Conservation (phyloP, 2,113 vertebrate species). For the Gymnocephalus cernua region DNA sequence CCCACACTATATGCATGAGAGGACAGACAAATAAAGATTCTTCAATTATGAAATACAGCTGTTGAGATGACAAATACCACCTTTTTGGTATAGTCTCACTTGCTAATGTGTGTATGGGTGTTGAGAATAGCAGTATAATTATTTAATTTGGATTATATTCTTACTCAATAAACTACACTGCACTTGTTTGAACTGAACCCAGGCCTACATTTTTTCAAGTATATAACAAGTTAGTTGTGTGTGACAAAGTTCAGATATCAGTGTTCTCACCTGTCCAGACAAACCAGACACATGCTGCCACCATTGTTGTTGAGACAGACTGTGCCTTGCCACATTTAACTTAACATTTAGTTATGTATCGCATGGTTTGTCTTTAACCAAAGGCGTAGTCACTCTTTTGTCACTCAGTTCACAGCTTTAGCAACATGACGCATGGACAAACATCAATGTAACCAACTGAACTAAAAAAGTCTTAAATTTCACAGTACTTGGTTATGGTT, state of each 20-base stretch:
- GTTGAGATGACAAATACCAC: too few species aligned
- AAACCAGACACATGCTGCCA: too few species aligned
- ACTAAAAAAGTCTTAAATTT: neutral
- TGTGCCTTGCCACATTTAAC: too few species aligned
- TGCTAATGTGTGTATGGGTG: neutral
- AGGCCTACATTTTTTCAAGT: neutral
- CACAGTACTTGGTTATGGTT: neutral
- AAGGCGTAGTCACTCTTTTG: too few species aligned
- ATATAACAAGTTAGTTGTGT: too few species aligned
- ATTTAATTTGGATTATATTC: neutral
- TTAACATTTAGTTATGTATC: too few species aligned
- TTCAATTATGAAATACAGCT: neutral
- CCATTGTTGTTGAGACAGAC: too few species aligned
- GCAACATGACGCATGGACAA: neutral
- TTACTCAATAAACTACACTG: neutral
- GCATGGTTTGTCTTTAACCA: too few species aligned
- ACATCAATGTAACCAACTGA: neutral
- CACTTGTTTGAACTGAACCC: neutral
- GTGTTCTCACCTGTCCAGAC: too few species aligned
- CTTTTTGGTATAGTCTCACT: too few species aligned
- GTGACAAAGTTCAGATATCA: neutral
- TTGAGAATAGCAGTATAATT: neutral
- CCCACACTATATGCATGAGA: neutral
- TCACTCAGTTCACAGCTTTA: neutral
- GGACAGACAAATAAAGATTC: neutral